Evolutionary conservation across 1,140 invertebrate genomes (phyloP).

Genomic region (Drosophila sp.): DNA sequence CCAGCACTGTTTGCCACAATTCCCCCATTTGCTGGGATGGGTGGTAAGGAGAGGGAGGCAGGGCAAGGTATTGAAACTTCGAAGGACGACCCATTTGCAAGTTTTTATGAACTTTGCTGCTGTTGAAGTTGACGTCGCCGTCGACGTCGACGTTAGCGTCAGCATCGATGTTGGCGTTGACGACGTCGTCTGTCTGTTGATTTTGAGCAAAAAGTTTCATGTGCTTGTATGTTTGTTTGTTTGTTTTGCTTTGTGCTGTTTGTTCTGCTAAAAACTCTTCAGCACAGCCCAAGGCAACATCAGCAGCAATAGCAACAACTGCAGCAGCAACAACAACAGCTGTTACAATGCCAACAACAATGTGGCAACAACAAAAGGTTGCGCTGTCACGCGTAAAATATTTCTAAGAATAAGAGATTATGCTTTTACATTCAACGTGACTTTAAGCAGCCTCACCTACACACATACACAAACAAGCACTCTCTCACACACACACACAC

Average conservation of each 20-base stretch:
- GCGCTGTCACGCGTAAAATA: slow-evolving; percentile 76
- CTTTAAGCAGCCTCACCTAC: slow-evolving; percentile 45
- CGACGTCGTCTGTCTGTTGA: slow-evolving; percentile 34
- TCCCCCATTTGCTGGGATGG: slow-evolving; percentile 5
- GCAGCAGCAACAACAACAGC: slow-evolving; percentile 14
- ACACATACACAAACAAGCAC: slow-evolving; percentile 11
- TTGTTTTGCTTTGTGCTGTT: slow-evolving; percentile 61
- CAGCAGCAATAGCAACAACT: slow-evolving; percentile 21
- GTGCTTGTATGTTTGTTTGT: slow-evolving; percentile 63
- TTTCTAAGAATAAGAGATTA: slow-evolving; percentile 69
- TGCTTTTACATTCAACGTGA: slow-evolving; percentile 71
- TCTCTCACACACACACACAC: neutral
- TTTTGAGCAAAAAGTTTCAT: slow-evolving; percentile 46
- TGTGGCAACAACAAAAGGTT: slow-evolving; percentile 56
- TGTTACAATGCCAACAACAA: slow-evolving; percentile 23
- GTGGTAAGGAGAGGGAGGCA: neutral
- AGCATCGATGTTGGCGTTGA: neutral
- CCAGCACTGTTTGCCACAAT: slow-evolving; percentile 21
- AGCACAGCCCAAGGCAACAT: slow-evolving; percentile 54
- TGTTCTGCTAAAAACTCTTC: slow-evolving; percentile 69
- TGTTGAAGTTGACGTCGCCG: neutral
- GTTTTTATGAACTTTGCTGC: slow-evolving; percentile 29
- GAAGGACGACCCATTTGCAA: slow-evolving; percentile 42
- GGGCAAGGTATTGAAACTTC: slow-evolving; percentile 40
- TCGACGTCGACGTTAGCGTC: neutral